A percentile compares a stretch with the other conserved stretches of the same genome.
Evolutionary conservation across 2,888 invertebrate species (phyloP).

Genomic region (Eupithecia subumbrata): DNA sequence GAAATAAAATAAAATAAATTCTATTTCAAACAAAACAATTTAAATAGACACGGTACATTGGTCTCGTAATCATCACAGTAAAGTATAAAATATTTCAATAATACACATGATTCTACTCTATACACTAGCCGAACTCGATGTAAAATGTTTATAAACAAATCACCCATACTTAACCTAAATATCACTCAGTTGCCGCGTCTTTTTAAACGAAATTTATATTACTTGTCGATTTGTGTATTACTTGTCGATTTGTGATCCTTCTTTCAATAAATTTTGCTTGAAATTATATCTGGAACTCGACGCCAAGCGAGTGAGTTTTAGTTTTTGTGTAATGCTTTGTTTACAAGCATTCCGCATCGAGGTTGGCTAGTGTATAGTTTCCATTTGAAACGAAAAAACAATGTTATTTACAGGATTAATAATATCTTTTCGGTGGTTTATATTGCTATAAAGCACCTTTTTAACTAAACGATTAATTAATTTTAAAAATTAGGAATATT

Average conservation of each 20-base stretch:
- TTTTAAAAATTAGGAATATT: neutral
- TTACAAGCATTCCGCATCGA: too few relatives aligned
- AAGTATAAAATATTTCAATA: slow-evolving; percentile 35
- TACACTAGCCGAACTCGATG: too few relatives aligned
- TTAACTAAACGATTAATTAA: neutral
- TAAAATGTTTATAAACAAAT: too few relatives aligned
- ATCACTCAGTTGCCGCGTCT: too few relatives aligned
- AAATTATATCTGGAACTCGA: too few relatives aligned
- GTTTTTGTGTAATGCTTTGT: too few relatives aligned
- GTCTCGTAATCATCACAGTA: slow-evolving; percentile 43
- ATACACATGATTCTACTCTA: slow-evolving; percentile 12
- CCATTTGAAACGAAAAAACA: neutral
- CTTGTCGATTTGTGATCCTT: too few relatives aligned
- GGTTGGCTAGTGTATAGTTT: neutral
- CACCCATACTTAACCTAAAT: too few relatives aligned
- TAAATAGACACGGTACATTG: slow-evolving; percentile 35
- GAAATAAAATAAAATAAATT: slow-evolving; percentile 22
- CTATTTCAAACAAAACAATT: slow-evolving; percentile 28
- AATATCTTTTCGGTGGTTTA: slow-evolving; percentile 8
- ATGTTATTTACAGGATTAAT: neutral
- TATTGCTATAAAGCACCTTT: neutral
- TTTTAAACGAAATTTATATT: too few relatives aligned
- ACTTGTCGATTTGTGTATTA: too few relatives aligned
- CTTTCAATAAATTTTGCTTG: too few relatives aligned
- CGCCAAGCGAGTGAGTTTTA: too few relatives aligned